Conservation (phyloP, 1,140 invertebrate genomes). For the Thalassaphorura encarpata region DNA sequence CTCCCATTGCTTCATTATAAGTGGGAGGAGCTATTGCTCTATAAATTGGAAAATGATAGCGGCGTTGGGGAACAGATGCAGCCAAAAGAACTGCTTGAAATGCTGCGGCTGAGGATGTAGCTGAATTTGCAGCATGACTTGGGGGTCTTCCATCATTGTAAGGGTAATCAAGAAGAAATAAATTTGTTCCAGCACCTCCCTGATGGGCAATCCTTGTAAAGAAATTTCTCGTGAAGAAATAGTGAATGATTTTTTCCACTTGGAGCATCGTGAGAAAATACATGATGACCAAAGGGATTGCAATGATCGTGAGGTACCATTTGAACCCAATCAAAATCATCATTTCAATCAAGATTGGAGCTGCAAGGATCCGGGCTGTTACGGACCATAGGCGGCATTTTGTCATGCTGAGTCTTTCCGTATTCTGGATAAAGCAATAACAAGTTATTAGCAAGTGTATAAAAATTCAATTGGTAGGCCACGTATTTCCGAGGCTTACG, state of each 20-base stretch:
- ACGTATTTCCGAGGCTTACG: background rate
- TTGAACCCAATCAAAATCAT: background rate
- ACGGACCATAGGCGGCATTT: background rate
- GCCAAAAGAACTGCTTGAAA: background rate
- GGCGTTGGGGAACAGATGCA: background rate
- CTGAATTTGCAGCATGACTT: too few species aligned
- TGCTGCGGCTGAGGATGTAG: too few species aligned
- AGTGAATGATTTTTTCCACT: background rate
- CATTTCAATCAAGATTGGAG: background rate
- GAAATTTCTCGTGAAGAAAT: background rate
- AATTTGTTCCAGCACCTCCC: background rate
- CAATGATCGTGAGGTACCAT: background rate
- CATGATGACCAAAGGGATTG: background rate
- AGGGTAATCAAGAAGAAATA: background rate
- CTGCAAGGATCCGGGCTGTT: background rate
- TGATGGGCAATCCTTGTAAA: background rate
- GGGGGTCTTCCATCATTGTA: too few species aligned
- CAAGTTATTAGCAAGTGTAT: background rate
- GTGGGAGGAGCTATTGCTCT: background rate
- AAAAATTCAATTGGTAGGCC: background rate
- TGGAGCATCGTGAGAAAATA: background rate
- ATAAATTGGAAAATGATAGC: background rate
- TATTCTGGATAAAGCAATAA: background rate
- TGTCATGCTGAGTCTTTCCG: background rate
- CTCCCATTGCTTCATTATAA: background rate